A percentile compares a stretch with the other conserved stretches of the same genome.
These are phyloP conservation scores for Siniperca undulata DNA, from an alignment of 2,797 vertebrate genomes.

Conservation along the genomic window DNA sequence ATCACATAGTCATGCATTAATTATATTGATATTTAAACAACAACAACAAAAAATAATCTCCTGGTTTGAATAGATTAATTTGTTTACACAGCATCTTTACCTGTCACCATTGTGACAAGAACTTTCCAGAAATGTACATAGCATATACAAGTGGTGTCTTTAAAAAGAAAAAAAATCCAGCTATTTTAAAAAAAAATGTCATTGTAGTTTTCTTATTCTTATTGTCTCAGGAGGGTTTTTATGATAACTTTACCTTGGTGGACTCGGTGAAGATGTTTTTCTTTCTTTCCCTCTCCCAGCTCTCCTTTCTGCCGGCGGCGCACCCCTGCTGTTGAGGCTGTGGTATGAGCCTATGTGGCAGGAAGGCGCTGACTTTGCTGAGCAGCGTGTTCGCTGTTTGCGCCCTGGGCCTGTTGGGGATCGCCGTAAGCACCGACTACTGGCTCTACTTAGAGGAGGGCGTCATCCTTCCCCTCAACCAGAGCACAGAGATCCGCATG, in stretches of 20 bases:
- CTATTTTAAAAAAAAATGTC: background rate
- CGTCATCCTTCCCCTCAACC: conserved; percentile 93
- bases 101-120: background rate
- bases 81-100: background rate
- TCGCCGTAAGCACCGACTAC: conserved; percentile 97
- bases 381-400: conserved; percentile 96
- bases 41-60: background rate
- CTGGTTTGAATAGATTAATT: background rate
- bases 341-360: conserved; percentile 94
- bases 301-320: conserved; percentile 71
- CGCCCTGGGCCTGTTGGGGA: conserved; percentile 92
- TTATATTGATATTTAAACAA: background rate
- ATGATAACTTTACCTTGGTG: background rate
- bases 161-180: background rate
- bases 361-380: conserved; percentile 95
- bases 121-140: background rate
- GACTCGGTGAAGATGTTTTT: background rate
- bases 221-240: background rate
- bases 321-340: conserved; percentile 79
- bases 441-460: conserved; percentile 98
- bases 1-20: background rate
- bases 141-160: background rate
- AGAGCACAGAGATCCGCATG: conserved; percentile 92
- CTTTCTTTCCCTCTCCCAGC: conserved; percentile 41
- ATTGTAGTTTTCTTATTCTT: background rate